These are phyloP conservation scores for Bovichtus diacanthus DNA, from an alignment of 2,797 vertebrate species.

Conservation along the genomic window DNA sequence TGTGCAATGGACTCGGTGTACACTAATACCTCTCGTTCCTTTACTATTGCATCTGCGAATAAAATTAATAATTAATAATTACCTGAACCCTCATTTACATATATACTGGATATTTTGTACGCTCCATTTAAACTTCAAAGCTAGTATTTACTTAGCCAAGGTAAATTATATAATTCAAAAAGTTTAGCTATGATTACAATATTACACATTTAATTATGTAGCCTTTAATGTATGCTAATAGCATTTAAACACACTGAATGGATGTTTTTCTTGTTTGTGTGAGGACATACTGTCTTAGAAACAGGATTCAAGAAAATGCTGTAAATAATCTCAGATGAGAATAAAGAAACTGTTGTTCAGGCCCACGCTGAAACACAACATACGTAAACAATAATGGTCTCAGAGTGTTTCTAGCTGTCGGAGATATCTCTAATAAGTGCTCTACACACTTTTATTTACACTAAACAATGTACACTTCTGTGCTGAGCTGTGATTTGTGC, in stretches of 20 bases:
- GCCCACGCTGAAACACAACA: background rate
- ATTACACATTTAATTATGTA: background rate
- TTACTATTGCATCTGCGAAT: constrained; percentile 43
- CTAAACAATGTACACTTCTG: constrained; percentile 3
- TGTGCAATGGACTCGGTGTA: background rate
- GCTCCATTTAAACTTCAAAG: background rate
- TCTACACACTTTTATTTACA: constrained; percentile 23
- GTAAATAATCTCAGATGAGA: background rate
- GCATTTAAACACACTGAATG: background rate
- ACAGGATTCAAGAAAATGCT: background rate
- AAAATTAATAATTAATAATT: no score
- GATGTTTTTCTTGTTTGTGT: background rate
- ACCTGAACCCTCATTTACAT: constrained; percentile 46
- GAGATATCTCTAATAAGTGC: background rate
- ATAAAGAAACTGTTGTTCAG: constrained; percentile 33
- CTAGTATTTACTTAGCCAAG: background rate
- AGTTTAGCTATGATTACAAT: background rate
- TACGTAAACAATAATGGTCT: background rate
- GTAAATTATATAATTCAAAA: background rate
- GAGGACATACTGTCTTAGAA: background rate
- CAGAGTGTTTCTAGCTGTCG: background rate
- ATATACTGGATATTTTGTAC: background rate
- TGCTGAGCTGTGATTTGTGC: constrained; percentile 44
- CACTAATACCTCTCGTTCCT: constrained; percentile 36
- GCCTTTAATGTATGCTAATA: background rate